A percentile compares a stretch with the other conserved stretches of the same genome.
These are phyloP conservation scores for Holothuria scabra DNA, from an alignment of 53 echinoderm and acorn worm species.

Conservation along the genomic window DNA sequence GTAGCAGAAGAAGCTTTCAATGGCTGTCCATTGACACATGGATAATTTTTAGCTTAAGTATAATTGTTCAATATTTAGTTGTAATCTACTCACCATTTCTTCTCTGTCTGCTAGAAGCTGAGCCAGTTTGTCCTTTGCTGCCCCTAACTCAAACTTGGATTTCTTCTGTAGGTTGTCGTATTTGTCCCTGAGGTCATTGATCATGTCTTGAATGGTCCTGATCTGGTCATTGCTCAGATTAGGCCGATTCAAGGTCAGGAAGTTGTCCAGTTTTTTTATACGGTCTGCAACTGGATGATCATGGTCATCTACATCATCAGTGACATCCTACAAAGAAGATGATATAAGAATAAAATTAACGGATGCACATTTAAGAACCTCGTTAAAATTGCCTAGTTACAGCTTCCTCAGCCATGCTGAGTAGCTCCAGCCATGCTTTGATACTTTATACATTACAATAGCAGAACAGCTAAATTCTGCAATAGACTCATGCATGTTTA, in stretches of 20 bases:
- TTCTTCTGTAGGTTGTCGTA: slow-evolving; percentile 82
- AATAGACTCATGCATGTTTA: too few species aligned
- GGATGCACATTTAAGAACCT: too few species aligned
- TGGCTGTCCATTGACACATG: too few species aligned
- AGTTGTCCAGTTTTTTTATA: slow-evolving; percentile 67
- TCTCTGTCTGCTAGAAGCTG: slow-evolving; percentile 70
- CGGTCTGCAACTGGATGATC: slow-evolving; percentile 72
- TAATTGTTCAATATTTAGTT: too few species aligned
- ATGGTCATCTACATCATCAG: slow-evolving; percentile 73
- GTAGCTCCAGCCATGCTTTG: too few species aligned
- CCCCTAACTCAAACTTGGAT: slow-evolving; percentile 49
- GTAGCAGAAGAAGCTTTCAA: too few species aligned
- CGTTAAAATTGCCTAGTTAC: too few species aligned
- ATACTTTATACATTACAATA: too few species aligned
- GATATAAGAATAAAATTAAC: background rate
- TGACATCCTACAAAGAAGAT: slow-evolving; percentile 43
- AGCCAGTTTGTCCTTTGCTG: slow-evolving; percentile 69
- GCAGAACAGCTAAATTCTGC: too few species aligned
- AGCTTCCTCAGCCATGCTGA: too few species aligned
- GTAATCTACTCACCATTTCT: slow-evolving; percentile 65
- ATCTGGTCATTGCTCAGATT: slow-evolving; percentile 81
- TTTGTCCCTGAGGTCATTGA: slow-evolving; percentile 70
- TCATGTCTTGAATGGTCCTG: slow-evolving; percentile 59
- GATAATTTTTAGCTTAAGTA: too few species aligned
- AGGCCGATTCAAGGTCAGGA: slow-evolving; percentile 67